These are phyloP conservation scores for Astropecten irregularis DNA, from an alignment of 53 echinoderm and acorn worm genomes.

Conservation along the genomic window DNA sequence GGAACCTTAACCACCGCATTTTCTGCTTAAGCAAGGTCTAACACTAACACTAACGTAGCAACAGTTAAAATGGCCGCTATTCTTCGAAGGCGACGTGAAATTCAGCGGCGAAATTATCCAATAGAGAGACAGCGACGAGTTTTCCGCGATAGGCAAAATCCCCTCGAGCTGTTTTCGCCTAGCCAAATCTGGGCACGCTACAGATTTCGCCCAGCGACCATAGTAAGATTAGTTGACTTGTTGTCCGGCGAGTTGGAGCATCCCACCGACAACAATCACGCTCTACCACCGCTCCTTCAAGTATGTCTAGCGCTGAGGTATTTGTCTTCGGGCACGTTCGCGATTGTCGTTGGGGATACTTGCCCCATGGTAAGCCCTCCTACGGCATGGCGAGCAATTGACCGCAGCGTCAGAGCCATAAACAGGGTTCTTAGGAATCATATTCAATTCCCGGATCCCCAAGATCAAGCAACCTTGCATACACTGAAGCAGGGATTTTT, in stretches of 20 bases:
- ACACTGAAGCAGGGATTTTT: not conserved
- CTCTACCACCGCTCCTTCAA: conserved; percentile 8
- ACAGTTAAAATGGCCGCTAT: not conserved
- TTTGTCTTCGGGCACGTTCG: not conserved
- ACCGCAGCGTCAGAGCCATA: not conserved
- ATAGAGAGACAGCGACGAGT: not conserved
- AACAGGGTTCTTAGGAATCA: not conserved
- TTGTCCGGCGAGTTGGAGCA: conserved; percentile 11
- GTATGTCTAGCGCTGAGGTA: not conserved
- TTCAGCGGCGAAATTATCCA: not conserved
- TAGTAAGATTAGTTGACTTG: not conserved
- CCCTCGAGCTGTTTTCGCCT: not conserved
- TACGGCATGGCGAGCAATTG: conserved; percentile 16
- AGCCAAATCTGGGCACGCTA: not conserved
- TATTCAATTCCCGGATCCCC: not conserved
- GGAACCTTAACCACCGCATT: not conserved
- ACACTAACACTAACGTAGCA: no score
- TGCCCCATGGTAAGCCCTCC: conserved; percentile 11
- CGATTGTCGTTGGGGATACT: not conserved
- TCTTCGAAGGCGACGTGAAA: not conserved
- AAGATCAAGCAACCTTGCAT: not conserved
- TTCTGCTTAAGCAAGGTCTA: not conserved
- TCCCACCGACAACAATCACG: not conserved
- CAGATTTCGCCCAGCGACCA: not conserved
- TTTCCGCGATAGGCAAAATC: not conserved